Evolutionary conservation across 2,888 invertebrate species (phyloP).

Genomic region (Muschampia plurimacula): DNA sequence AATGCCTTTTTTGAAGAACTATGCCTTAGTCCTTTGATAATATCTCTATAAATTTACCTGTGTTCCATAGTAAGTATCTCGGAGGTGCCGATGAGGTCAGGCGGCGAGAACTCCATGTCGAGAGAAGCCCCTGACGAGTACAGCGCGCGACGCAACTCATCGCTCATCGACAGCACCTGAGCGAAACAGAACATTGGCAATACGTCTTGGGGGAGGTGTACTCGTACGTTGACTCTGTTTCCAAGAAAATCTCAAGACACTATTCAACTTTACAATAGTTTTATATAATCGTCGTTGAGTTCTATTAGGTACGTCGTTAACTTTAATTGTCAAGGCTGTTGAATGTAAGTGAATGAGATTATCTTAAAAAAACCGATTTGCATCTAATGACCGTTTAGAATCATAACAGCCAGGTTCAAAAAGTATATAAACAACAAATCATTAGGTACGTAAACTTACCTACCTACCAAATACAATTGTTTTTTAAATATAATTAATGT

Average conservation of each 20-base stretch:
- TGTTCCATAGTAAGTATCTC: conserved; percentile 96
- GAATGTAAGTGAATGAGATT: conserved; percentile 1
- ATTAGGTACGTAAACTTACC: background rate
- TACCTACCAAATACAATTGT: background rate
- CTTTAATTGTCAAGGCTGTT: background rate
- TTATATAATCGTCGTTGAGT: background rate
- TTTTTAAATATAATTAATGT: background rate
- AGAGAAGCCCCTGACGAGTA: conserved; percentile 92
- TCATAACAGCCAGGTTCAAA: conserved; percentile 6
- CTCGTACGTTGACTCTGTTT: background rate
- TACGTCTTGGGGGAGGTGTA: conserved; percentile 7
- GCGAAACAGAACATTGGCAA: background rate
- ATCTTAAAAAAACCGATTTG: background rate
- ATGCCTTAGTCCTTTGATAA: no score
- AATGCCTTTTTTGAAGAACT: no score
- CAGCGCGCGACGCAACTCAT: conserved; percentile 94
- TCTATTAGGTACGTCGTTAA: background rate
- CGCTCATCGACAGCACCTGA: conserved; percentile 97
- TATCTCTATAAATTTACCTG: conserved; percentile 71
- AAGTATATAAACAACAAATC: background rate
- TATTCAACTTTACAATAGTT: background rate
- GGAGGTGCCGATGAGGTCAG: conserved; percentile 95
- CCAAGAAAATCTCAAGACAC: background rate
- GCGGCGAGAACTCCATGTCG: conserved; percentile 94
- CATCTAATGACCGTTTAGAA: background rate